These are phyloP conservation scores for Spodoptera picta DNA, from an alignment of 2,888 invertebrate genomes.

Conservation along the genomic window DNA sequence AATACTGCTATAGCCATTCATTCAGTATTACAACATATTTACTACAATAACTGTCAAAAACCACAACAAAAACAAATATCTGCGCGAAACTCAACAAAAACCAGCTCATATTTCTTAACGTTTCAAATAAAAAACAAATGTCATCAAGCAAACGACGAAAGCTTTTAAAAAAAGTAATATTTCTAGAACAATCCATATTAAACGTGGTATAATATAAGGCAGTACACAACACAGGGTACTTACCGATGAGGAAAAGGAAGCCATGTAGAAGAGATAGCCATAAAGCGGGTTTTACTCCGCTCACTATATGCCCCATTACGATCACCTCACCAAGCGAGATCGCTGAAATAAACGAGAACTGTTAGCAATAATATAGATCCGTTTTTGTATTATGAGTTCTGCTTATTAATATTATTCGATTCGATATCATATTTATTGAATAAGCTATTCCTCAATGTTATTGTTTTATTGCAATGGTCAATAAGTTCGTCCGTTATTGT, in stretches of 20 bases:
- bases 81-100: no score
- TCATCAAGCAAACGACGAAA: slow-evolving; percentile 31
- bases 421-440: neutral
- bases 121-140: slow-evolving; percentile 14
- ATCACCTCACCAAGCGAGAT: slow-evolving; percentile 59
- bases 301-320: slow-evolving; percentile 75
- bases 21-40: no score
- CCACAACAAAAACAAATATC: no score
- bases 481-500: no score
- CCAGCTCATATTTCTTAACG: neutral
- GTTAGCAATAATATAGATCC: slow-evolving; percentile 46
- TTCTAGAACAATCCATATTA: slow-evolving; percentile 36
- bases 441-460: no score
- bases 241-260: slow-evolving; percentile 82
- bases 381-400: slow-evolving; percentile 6
- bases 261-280: slow-evolving; percentile 83
- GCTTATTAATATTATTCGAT: neutral
- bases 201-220: slow-evolving; percentile 16
- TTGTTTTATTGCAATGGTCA: no score
- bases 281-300: slow-evolving; percentile 74
- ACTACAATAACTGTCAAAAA: no score
- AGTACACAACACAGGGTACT: slow-evolving; percentile 56
- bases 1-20: no score
- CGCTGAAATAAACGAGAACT: slow-evolving; percentile 69
- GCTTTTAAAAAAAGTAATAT: slow-evolving; percentile 34